These are phyloP conservation scores for Mylabris sibirica DNA, from an alignment of 2,888 invertebrate genomes.

Conservation along the genomic window DNA sequence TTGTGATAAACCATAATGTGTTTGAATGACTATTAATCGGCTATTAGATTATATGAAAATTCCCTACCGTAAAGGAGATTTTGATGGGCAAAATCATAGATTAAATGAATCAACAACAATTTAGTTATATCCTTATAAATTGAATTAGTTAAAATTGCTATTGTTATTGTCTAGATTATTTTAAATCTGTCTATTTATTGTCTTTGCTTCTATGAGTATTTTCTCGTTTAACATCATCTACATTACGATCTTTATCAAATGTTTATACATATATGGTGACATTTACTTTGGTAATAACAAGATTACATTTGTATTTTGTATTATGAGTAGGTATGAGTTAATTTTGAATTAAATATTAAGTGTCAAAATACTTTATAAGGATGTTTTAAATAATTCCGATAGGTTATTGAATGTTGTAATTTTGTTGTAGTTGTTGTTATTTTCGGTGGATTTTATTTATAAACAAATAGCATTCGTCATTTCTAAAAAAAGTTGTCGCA, in stretches of 20 bases:
- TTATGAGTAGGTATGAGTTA: neutral
- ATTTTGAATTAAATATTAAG: neutral
- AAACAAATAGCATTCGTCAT: neutral
- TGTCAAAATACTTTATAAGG: neutral
- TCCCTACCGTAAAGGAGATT: neutral
- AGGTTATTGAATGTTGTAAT: neutral
- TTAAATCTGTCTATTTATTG: neutral
- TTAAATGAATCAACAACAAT: neutral
- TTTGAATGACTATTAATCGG: too few relatives aligned
- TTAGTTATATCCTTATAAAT: conserved; percentile 4
- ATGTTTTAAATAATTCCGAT: neutral
- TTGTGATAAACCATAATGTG: too few relatives aligned
- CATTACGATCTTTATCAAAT: neutral
- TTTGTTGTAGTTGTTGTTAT: neutral
- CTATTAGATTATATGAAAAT: too few relatives aligned
- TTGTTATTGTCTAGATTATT: neutral
- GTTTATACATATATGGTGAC: neutral
- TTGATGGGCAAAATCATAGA: neutral
- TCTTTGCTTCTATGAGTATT: neutral
- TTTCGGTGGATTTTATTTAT: neutral
- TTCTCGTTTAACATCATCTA: neutral
- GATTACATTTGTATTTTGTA: neutral
- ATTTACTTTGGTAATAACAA: neutral
- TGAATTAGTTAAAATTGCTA: neutral
- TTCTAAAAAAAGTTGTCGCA: neutral